phyloP scores from a whole-genome alignment of 2,888 invertebrate genomes.

The Nowickia ferox region DNA sequence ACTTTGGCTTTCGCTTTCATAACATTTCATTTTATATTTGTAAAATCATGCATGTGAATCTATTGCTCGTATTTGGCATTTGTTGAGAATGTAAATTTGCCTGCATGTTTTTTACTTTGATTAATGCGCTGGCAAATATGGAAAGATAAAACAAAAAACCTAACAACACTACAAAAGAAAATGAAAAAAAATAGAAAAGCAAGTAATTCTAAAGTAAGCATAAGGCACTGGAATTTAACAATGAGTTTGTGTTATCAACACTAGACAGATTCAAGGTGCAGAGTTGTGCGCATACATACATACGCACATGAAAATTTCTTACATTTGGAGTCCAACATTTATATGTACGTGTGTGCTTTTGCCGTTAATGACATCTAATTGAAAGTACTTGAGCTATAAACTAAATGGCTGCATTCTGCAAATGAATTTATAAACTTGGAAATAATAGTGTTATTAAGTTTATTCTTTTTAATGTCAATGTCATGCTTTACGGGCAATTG shows the following conservation, averaged over 20 bases:
- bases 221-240: conserved; percentile 67
- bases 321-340: neutral
- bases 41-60: conserved; percentile 47
- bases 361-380: conserved; percentile 67
- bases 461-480: neutral
- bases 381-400: conserved; percentile 69
- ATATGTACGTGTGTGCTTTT: conserved; percentile 6
- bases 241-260: conserved; percentile 66
- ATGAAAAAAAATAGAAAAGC: conserved; percentile 4
- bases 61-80: conserved; percentile 46
- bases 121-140: conserved; percentile 75
- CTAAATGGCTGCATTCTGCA: conserved; percentile 47
- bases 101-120: conserved; percentile 74
- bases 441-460: conserved; percentile 38
- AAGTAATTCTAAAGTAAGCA: conserved; percentile 71
- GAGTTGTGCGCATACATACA: neutral
- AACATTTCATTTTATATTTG: conserved; percentile 49
- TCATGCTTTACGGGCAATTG: conserved; percentile 21
- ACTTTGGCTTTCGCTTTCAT: conserved; percentile 63
- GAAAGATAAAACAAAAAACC: conserved; percentile 69
- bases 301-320: neutral
- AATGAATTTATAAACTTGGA: conserved; percentile 59
- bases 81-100: conserved; percentile 73
- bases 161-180: conserved; percentile 27
- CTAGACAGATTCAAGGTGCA: conserved; percentile 70